Evolutionary conservation across 2,797 vertebrate genomes (phyloP).

Genomic region (Cuniculus paca): DNA sequence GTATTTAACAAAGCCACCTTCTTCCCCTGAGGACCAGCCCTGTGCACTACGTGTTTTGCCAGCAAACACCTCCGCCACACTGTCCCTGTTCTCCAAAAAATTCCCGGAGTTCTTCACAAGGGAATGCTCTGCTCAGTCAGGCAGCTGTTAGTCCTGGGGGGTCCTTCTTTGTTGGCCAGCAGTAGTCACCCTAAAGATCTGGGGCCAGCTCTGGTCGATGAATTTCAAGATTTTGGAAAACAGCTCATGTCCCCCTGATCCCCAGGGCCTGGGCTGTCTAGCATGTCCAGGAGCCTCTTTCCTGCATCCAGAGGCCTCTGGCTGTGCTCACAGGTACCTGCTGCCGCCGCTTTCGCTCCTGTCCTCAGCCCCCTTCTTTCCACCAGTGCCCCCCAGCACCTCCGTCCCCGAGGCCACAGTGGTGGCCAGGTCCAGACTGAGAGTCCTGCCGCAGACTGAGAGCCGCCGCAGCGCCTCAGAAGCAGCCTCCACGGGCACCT

Average conservation of each 20-base stretch:
- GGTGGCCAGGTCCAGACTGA: constrained; percentile 89
- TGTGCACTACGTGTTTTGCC: constrained; percentile 61
- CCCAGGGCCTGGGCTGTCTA: neutral
- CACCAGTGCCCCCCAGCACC: neutral
- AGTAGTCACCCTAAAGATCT: constrained; percentile 49
- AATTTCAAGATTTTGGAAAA: constrained; percentile 55
- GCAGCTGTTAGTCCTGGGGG: neutral
- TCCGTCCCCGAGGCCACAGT: neutral
- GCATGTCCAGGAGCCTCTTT: neutral
- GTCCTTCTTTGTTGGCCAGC: neutral
- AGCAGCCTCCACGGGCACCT: constrained; percentile 89
- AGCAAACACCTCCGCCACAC: constrained; percentile 67
- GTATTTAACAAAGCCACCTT: neutral
- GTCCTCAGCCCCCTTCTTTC: neutral
- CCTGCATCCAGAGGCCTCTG: neutral
- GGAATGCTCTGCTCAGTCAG: neutral
- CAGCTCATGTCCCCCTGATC: neutral
- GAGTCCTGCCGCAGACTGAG: constrained; percentile 91
- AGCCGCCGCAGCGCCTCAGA: constrained; percentile 93
- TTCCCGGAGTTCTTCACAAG: neutral
- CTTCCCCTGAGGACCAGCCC: neutral
- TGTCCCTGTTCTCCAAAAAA: constrained; percentile 6
- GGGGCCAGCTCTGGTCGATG: neutral
- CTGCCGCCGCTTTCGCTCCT: neutral
- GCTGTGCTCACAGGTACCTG: constrained; percentile 4